A percentile compares a stretch with the other conserved stretches of the same genome.
phyloP scores from a whole-genome alignment of 2,113 vertebrate species.

The western clawed frog (Xenopus tropicalis) region DNA sequence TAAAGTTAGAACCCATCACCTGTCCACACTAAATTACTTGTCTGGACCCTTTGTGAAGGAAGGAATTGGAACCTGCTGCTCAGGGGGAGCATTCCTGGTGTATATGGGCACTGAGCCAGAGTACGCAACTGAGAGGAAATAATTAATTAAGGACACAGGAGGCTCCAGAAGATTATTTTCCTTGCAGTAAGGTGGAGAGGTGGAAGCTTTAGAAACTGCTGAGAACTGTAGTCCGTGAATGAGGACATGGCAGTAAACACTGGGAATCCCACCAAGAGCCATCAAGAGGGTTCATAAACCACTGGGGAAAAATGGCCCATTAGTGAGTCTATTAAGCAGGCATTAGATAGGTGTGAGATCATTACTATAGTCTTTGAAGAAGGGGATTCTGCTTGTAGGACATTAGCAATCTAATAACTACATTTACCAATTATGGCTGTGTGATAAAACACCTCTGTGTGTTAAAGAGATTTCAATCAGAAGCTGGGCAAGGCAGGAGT shows the following conservation, averaged over 20 bases:
- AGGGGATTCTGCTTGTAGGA: conserved; percentile 70
- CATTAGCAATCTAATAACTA: conserved; percentile 55
- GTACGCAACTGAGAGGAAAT: conserved; percentile 63
- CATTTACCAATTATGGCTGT: conserved; percentile 49
- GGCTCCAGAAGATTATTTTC: conserved; percentile 61
- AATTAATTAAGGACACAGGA: conserved; percentile 62
- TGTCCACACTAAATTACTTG: conserved; percentile 15
- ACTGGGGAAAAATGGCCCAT: conserved; percentile 63
- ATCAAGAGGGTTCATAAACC: conserved; percentile 49
- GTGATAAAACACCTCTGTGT: conserved; percentile 5
- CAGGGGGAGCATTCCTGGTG: conserved; percentile 51
- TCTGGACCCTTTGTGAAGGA: conserved; percentile 18
- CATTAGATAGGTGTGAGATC: conserved; percentile 71
- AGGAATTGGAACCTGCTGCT: conserved; percentile 44
- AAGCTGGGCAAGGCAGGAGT: neutral
- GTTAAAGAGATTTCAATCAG: neutral
- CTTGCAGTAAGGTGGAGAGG: conserved; percentile 58
- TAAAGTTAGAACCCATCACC: conserved; percentile 14
- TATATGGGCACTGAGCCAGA: conserved; percentile 56
- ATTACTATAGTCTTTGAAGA: conserved; percentile 67
- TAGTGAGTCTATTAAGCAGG: conserved; percentile 67
- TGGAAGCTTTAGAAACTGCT: conserved; percentile 51
- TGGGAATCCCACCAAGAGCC: conserved; percentile 37
- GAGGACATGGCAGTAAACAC: conserved; percentile 31
- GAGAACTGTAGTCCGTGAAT: conserved; percentile 27